Evolutionary conservation across 2,888 invertebrate species (phyloP).

Genomic region (Microplitis deprimator): DNA sequence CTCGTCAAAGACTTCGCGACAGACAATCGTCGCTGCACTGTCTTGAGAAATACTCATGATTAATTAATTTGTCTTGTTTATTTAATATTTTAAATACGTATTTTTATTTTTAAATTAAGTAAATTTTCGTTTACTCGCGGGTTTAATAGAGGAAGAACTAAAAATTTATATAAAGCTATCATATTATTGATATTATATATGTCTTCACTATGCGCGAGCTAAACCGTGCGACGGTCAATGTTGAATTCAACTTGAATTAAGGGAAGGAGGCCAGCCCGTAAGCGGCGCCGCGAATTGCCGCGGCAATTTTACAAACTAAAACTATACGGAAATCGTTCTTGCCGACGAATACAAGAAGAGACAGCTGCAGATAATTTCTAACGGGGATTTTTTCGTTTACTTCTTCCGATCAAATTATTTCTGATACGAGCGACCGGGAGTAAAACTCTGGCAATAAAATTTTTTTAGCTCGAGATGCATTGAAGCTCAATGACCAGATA

Average conservation of each 20-base stretch:
- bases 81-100: no score
- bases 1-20: conserved; percentile 89
- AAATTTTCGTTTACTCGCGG: not conserved
- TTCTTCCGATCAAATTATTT: no score
- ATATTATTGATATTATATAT: conserved; percentile 41
- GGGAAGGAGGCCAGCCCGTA: conserved; percentile 51
- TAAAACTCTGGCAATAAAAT: no score
- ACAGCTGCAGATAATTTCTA: conserved; percentile 23
- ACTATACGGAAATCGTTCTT: not conserved
- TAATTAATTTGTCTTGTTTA: conserved; percentile 13
- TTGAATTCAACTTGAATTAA: conserved; percentile 65
- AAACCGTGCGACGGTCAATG: conserved; percentile 64
- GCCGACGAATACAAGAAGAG: conserved; percentile 6
- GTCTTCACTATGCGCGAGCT: conserved; percentile 49
- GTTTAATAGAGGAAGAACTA: not conserved
- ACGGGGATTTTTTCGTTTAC: no score
- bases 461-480: no score
- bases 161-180: conserved; percentile 32
- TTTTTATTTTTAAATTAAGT: not conserved
- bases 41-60: conserved; percentile 69
- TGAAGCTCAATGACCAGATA: no score
- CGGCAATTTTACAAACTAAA: conserved; percentile 26
- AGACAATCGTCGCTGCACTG: conserved; percentile 76
- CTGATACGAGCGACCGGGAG: no score
- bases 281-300: conserved; percentile 17